Conservation (phyloP, 1,140 invertebrate genomes). For the Drosophila lowei region DNA sequence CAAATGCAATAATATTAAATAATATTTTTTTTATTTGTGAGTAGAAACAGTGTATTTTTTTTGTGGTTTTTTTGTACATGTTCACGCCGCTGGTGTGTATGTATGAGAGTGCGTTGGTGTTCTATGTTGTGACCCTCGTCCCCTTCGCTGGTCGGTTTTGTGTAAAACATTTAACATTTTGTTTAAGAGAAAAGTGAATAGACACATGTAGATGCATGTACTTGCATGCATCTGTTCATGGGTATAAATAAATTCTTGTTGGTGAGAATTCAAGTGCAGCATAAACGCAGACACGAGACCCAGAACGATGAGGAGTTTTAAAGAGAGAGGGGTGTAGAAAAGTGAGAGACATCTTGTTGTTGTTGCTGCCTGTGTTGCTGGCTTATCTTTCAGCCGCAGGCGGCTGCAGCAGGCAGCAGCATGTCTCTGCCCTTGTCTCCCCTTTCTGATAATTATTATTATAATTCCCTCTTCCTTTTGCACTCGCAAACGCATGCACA, state of each 20-base stretch:
- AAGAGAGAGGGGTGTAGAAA: neutral
- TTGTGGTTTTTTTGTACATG: conserved; percentile 1
- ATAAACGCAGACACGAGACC: neutral
- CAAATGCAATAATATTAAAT: conserved; percentile 1
- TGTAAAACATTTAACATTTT: conserved; percentile 24
- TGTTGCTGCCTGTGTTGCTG: neutral
- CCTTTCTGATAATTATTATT: conserved; percentile 38
- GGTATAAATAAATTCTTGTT: neutral
- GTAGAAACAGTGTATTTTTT: neutral
- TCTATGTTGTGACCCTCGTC: conserved; percentile 4
- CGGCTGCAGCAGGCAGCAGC: neutral
- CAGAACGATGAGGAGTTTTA: too few relatives aligned
- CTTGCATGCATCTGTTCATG: neutral
- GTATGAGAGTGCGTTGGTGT: conserved; percentile 16
- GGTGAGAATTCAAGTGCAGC: conserved; percentile 11
- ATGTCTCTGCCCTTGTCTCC: neutral
- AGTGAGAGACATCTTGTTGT: neutral
- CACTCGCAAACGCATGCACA: conserved; percentile 9
- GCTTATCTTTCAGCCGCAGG: neutral
- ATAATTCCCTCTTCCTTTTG: conserved; percentile 14
- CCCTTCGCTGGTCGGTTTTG: neutral
- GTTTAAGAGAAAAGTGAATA: conserved; percentile 15
- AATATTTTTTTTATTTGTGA: conserved; percentile 9
- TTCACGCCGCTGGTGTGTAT: neutral
- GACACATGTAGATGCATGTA: neutral